These are phyloP conservation scores for Tribolium castaneum DNA, from an alignment of 1,140 invertebrate species.

Conservation along the genomic window DNA sequence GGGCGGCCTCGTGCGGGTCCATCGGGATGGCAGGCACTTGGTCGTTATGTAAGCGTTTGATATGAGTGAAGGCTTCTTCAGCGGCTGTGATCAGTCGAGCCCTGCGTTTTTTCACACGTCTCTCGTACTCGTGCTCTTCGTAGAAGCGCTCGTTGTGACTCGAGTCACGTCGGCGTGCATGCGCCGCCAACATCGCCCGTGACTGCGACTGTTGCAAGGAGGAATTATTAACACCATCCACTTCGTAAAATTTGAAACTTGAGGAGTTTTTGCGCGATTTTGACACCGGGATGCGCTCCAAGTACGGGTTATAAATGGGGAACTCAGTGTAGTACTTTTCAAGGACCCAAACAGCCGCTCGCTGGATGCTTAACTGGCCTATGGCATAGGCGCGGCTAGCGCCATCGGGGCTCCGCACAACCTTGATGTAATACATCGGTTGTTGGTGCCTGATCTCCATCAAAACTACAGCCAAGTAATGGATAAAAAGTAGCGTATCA, in stretches of 20 bases:
- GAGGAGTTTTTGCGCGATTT: constrained; percentile 82
- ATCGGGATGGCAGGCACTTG: constrained; percentile 77
- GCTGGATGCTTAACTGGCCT: constrained; percentile 93
- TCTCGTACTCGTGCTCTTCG: constrained; percentile 96
- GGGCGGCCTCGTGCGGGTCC: constrained; percentile 94
- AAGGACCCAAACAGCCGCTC: constrained; percentile 93
- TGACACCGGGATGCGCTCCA: constrained; percentile 89
- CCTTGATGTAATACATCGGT: constrained; percentile 90
- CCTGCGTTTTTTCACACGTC: constrained; percentile 89
- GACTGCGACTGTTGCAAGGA: constrained; percentile 75
- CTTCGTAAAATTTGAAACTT: constrained; percentile 97
- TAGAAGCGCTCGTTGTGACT: constrained; percentile 98
- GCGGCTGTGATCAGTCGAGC: constrained; percentile 91
- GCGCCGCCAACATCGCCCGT: constrained; percentile 75
- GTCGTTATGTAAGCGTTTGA: constrained; percentile 82
- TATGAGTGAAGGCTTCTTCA: constrained; percentile 97
- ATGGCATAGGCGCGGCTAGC: constrained; percentile 86
- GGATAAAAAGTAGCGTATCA: constrained; percentile 94
- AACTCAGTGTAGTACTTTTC: constrained; percentile 98
- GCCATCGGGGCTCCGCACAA: constrained; percentile 95
- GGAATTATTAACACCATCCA: constrained; percentile 85
- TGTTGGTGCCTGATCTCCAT: constrained; percentile 93
- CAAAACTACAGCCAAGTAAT: constrained; percentile 92
- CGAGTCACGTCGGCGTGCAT: constrained; percentile 79
- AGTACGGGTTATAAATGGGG: constrained; percentile 95